A percentile compares a stretch with the other conserved stretches of the same genome.
phyloP scores from a whole-genome alignment of 2,888 invertebrate species.

The Syritta pipiens region DNA sequence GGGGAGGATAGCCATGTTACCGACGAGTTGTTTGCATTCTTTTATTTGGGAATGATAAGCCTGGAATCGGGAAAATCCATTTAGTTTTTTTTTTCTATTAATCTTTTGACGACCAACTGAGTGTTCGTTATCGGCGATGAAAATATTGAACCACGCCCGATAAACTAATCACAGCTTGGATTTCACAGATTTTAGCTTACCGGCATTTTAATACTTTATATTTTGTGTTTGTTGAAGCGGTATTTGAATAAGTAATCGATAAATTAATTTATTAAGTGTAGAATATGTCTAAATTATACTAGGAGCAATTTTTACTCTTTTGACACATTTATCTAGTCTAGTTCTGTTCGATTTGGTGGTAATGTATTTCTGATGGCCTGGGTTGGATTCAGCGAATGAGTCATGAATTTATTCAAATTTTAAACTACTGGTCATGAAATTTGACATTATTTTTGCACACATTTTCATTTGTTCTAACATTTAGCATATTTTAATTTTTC shows the following conservation, averaged over 20 bases:
- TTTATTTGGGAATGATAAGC: slow-evolving; percentile 97
- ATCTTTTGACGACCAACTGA: too few relatives aligned
- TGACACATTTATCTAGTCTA: slow-evolving; percentile 29
- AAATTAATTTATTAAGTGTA: not conserved
- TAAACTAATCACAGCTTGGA: not conserved
- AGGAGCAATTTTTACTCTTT: slow-evolving; percentile 10
- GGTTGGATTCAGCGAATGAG: too few relatives aligned
- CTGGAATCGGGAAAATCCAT: slow-evolving; percentile 80
- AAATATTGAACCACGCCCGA: slow-evolving; percentile 40
- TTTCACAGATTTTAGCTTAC: not conserved
- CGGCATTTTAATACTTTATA: slow-evolving; percentile 31
- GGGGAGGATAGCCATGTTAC: slow-evolving; percentile 96
- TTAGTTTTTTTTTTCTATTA: too few relatives aligned
- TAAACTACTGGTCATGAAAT: too few relatives aligned
- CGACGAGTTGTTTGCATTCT: slow-evolving; percentile 86
- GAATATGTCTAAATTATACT: not conserved
- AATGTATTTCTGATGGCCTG: not conserved
- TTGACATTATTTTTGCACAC: too few relatives aligned
- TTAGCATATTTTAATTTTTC: too few relatives aligned
- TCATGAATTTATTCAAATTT: too few relatives aligned
- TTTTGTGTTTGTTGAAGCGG: not conserved
- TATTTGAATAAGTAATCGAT: not conserved
- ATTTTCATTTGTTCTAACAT: too few relatives aligned
- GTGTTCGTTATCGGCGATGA: slow-evolving; percentile 25
- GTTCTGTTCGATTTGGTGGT: slow-evolving; percentile 15